Base-by-base conservation (phyloP, 2,797 vertebrate genomes). In the Pogonophryne albipinna region DNA sequence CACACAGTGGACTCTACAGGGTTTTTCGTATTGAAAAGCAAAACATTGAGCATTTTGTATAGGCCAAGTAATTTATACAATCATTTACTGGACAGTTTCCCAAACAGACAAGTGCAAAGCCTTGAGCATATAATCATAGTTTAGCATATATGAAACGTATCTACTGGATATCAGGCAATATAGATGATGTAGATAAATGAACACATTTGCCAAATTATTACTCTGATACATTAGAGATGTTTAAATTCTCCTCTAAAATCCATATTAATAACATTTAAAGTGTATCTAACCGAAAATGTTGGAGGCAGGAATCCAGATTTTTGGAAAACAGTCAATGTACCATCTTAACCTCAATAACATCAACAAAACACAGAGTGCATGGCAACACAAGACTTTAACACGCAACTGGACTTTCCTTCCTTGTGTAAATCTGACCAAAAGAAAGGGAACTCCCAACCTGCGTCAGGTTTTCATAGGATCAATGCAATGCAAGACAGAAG, bases 361-460 rank as follows among this genome's bases (percentile, higher is more conserved):
- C 60, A 60, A 46, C 27, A 42, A 41, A 51, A 45, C 27, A 62
- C 45, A 41, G 19, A 45, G 15, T 14, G 14, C 31, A 62, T 38
- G 57, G 31, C 50, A 59, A 51, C 5, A 0, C n/a, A 38, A 20
- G 6, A 45, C 55, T 6, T n/a, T 17, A 52, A 47, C 52, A 62
- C 14, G 2, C 49, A 15, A 14, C 14, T 0, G 83, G 69, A 85
- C 78, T 76, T 82, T 75, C 47, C 83, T 16, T 57, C 0, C 88
- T 83, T 10, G 91, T 57, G 59, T 92, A 73, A 93, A 67, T 10
- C 31, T 82, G 90, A 2, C 63, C 8, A 17, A 23, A 16, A 13
- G 27, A 46, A 51, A 69, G 45, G 73, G 65, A 74, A 66, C 47
- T 38, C 75, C 71, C 61, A 0, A 0, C 93, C 87, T 71, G 31